Base-by-base conservation (phyloP, 2,888 invertebrate species). In the Phasia obesa region DNA sequence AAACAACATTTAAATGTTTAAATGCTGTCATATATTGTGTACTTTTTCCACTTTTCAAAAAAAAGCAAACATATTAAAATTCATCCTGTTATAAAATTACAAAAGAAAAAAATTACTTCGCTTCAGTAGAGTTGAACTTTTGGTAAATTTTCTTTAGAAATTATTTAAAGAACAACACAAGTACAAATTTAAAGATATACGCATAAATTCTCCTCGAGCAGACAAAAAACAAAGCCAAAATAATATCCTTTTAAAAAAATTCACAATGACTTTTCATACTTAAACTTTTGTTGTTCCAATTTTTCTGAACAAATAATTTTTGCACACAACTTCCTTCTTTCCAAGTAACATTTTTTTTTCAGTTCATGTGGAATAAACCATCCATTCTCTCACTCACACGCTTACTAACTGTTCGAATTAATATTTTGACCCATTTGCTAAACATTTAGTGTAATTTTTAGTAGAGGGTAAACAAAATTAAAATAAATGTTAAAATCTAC, bases 361-460 rank as follows among this genome's bases (percentile, higher is more conserved):
- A 47, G 2, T 27, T 57, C 55, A 35, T 31, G 19, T 38, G 49
- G 17, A 17, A 23, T 57, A 31, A 74, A 42, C 19, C 19, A 67
- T 25, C 17, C 38, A 38, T 21, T 13, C 15, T 7, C 5, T 35
- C 31, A 38, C 49, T 55, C 73, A 23, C 44, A 60, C 27, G 31
- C 38, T 69, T 35, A 49, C 62, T 69, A 4, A 65, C 44, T 51
- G 19, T 59, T 42, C 55, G 25, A 78, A 74, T 75, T 75, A 83
- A 83, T 79, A 71, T 60, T 76, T 83, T 83, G 79, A 79, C 75
- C 83, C 75, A 79, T 76, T 83, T 83, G 79, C 71, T 42, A 76
- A 79, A 57, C 67, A 79, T 79, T 83, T 83, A 79, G 79, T 49
- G 79, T 83, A 79, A 73, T 76, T 83, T 83, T 79, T 79, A 71